Percentiles rank a stretch among this genome's conserved stretches.
Evolutionary conservation across 1,140 invertebrate species (phyloP).

Genomic region (Bombus superbus): DNA sequence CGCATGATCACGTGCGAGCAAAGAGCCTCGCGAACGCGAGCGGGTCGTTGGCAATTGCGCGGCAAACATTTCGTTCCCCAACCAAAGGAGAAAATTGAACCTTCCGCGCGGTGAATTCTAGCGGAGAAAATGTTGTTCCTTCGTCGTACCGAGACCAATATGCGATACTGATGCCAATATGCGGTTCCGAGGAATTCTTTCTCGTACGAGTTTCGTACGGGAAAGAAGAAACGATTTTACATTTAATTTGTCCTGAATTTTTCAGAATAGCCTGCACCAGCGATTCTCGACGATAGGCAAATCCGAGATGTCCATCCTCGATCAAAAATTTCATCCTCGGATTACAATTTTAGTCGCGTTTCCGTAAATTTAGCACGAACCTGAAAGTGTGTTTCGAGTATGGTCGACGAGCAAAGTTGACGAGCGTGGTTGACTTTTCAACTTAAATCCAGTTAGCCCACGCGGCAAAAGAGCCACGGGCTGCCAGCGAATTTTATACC

Average conservation of each 20-base stretch:
- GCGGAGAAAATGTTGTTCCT: neutral
- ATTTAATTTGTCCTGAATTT: neutral
- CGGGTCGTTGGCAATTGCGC: neutral
- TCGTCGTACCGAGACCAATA: no score
- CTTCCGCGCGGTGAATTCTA: neutral
- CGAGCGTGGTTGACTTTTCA: conserved; percentile 68
- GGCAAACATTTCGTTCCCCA: conserved; percentile 10
- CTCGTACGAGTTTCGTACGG: neutral
- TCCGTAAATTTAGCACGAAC: neutral
- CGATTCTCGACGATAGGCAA: neutral
- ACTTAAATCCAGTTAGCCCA: conserved; percentile 73
- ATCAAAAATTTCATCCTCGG: neutral
- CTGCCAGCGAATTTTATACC: conserved; percentile 71
- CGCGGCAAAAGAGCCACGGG: conserved; percentile 33
- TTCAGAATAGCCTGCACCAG: neutral
- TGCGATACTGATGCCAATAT: no score
- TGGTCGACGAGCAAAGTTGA: conserved; percentile 17
- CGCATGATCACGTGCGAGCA: conserved; percentile 14
- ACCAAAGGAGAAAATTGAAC: neutral
- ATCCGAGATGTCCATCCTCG: no score
- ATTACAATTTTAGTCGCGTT: neutral
- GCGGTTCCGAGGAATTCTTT: neutral
- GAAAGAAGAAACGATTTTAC: neutral
- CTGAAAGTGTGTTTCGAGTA: conserved; percentile 59
- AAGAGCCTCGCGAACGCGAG: conserved; percentile 14